Evolutionary conservation across 2,888 invertebrate genomes (phyloP), one percentile per base, ranked within the genome.

Genomic region (Macaria liturata): DNA sequence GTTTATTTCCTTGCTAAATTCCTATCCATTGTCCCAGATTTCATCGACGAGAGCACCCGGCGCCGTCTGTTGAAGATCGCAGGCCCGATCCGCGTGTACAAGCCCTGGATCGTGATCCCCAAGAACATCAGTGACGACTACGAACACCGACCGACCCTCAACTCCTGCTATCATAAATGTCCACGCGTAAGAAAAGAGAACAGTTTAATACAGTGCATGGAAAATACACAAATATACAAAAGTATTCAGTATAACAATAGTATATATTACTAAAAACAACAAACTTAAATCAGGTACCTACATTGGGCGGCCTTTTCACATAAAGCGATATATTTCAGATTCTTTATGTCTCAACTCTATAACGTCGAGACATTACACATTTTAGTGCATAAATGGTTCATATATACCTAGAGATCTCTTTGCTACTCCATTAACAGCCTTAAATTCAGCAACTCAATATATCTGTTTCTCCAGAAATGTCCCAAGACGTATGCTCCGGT

Each of bases 401-500:
- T 20, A 20, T 20, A 20, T 1, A 20, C 20, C 20, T 20, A 20
- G 39, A 4, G 8, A 39, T 31, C 6, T 32, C 37, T 40, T 40
- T 53, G 8, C 32, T 53, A 45, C 5, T 44, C 40, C 9, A 42
- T 42, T n/a, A 32, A 9, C 1, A 20, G 4, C 31, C 30, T 5
- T 7, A 30, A 4, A 6, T 3, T 46, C 8, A 44, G 20, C 5
- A 8, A 20, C 20, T 20, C 20, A 3, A 44, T 4, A 44, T 6
- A 44, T 4, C 30, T 20, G 32, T 8, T 46, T 20, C 9, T 46
- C 46, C 8, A 89, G 86, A 76, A 78, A 70, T 90, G 90, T 58
- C 89, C 90, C 0, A 80, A 84, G 3, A 83, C 79, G 0, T 90
- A 90, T 61, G 79, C 82, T 0, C 90, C 90, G 0, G 88, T 90